phyloP scores from a whole-genome alignment of 2,888 invertebrate genomes.

The Timandra comae region DNA sequence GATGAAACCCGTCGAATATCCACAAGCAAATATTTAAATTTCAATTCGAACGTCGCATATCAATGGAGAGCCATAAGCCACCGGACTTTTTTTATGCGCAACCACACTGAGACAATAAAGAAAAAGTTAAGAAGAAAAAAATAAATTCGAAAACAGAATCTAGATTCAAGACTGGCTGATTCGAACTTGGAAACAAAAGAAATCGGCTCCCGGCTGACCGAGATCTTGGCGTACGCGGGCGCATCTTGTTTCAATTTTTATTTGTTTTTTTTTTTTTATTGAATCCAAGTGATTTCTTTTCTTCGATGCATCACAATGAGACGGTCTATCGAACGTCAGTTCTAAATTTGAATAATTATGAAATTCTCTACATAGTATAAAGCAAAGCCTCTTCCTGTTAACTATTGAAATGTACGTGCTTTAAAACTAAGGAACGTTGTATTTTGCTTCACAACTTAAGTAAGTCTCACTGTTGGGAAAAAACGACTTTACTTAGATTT shows the following conservation, averaged over 20 bases:
- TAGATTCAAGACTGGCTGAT: constrained; percentile 76
- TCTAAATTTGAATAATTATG: no score
- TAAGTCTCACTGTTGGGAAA: no score
- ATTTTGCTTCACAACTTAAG: no score
- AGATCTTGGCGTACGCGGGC: constrained; percentile 71
- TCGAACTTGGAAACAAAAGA: constrained; percentile 73
- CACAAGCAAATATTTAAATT: constrained; percentile 75
- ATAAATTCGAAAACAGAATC: constrained; percentile 66
- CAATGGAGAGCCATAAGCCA: constrained; percentile 77
- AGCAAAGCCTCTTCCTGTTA: no score
- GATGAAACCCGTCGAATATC: constrained; percentile 65
- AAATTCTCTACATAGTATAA: no score
- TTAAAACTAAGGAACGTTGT: no score
- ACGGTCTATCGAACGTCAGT: constrained; percentile 66
- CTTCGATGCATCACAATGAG: constrained; percentile 71
- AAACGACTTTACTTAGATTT: no score
- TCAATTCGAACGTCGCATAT: constrained; percentile 75
- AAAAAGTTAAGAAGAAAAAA: constrained; percentile 64
- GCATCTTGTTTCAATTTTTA: constrained; percentile 60
- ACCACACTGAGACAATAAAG: constrained; percentile 72
- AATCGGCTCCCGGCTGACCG: constrained; percentile 73
- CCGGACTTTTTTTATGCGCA: constrained; percentile 61
- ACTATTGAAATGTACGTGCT: no score
- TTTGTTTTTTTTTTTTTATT: constrained; percentile 48
- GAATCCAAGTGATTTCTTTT: constrained; percentile 69